These are phyloP conservation scores for Pararge aegeria DNA, from an alignment of 1,140 invertebrate species.

Conservation along the genomic window DNA sequence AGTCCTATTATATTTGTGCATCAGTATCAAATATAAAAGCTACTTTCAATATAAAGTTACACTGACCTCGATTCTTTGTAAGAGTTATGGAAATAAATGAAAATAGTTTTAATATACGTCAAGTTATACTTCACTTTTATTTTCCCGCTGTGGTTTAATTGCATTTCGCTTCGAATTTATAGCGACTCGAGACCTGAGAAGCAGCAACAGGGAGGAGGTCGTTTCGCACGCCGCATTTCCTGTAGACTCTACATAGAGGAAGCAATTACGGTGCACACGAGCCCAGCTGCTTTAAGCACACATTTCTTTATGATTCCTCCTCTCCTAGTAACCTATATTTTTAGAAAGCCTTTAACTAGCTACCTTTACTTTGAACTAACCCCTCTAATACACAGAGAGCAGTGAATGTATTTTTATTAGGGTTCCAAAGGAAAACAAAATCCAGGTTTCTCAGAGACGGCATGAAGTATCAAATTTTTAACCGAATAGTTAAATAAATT, in stretches of 20 bases:
- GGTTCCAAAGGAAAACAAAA: too few species aligned
- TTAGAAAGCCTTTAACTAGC: not conserved
- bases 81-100: not conserved
- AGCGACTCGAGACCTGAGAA: conserved; percentile 20
- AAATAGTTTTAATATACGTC: not conserved
- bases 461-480: too few species aligned
- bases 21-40: too few species aligned
- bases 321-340: conserved; percentile 29
- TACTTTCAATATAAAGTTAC: too few species aligned
- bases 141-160: conserved; percentile 27
- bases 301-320: conserved; percentile 38
- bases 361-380: too few species aligned
- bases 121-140: conserved; percentile 5
- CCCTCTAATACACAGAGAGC: too few species aligned
- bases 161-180: conserved; percentile 36
- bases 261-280: conserved; percentile 39
- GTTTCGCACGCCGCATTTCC: conserved; percentile 32
- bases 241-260: conserved; percentile 31
- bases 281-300: conserved; percentile 30
- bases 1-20: too few species aligned
- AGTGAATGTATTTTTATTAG: too few species aligned
- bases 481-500: too few species aligned
- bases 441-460: too few species aligned
- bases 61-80: not conserved
- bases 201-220: conserved; percentile 28